Conservation (phyloP, 2,113 vertebrate genomes). For the Peromyscus polionotus region DNA sequence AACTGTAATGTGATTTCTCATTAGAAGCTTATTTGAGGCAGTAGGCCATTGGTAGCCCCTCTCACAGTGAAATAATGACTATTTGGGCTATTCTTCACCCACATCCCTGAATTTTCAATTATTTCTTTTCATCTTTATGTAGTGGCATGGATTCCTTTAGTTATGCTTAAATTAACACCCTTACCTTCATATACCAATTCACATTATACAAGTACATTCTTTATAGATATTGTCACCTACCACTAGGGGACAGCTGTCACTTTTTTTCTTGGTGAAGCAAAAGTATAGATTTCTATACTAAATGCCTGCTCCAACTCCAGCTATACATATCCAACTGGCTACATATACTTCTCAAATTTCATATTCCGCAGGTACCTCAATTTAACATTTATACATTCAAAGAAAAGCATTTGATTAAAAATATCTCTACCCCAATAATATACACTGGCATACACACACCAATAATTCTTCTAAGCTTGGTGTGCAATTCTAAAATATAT, state of each 20-base stretch:
- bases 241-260: not conserved
- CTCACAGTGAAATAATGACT: not conserved
- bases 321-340: not conserved
- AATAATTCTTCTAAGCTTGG: too few species aligned
- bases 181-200: not conserved
- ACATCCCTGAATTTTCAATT: not conserved
- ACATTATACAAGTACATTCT: not conserved
- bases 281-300: not conserved
- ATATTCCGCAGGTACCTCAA: not conserved
- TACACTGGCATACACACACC: not conserved
- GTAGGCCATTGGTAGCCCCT: rapidly evolving
- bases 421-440: not conserved
- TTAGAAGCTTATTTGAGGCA: not conserved
- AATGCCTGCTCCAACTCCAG: not conserved
- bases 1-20: not conserved
- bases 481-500: not conserved
- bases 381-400: not conserved
- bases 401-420: not conserved
- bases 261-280: not conserved
- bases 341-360: not conserved
- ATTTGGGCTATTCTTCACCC: not conserved
- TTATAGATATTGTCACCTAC: not conserved
- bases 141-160: too few species aligned
- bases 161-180: not conserved
- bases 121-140: not conserved